Evolutionary conservation across 2,888 invertebrate genomes (phyloP), one percentile per base, ranked within the genome.

Genomic region (Neocrepidodera transversa): DNA sequence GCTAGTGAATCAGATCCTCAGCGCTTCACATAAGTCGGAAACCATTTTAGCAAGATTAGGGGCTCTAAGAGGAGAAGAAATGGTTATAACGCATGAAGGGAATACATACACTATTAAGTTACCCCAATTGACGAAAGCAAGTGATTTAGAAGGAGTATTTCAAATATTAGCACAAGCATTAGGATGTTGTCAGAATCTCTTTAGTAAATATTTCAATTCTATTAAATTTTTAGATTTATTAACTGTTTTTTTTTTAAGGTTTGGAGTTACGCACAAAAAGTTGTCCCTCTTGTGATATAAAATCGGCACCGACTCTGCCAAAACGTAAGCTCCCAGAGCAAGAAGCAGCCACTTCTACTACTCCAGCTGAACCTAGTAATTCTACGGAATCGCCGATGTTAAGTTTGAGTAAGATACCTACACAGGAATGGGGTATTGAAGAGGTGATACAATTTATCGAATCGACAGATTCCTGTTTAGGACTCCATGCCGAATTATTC

Each of bases 391-490:
- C 74, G 11, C 67, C 71, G 10, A 55, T 71, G 14, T 61, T 69
- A 14, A 70, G 79, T 56, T 76, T 82, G 16, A 76, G 80, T 47
- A 82, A 82, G 56, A 79, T 83, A 28, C 85, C 85, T 53, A 92
- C 93, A 17, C 85, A 86, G 16, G 93, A 93, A 74, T 97, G 97
- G 97, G 88, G 91, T 11, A 94, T 96, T 17, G 96, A 97, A 75
- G 95, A 97, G 76, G 97, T 97, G 58, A 95, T 96, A 72, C 89
- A 91, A 65, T 92, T 93, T 79, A 95, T 97, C 65, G 90, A 90
- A 57, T 87, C 89, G 60, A 88, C 91, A 16, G 97, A 97, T 80
- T 87, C 89, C 30, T 89, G 90, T 49, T 84, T 97, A 48, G 89
- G 91, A 10, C 86, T 90, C 1, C 93, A 96, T 79, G 93, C 95